Conservation (phyloP, 2,888 invertebrate species). For the Pharmacophagus antenor region DNA sequence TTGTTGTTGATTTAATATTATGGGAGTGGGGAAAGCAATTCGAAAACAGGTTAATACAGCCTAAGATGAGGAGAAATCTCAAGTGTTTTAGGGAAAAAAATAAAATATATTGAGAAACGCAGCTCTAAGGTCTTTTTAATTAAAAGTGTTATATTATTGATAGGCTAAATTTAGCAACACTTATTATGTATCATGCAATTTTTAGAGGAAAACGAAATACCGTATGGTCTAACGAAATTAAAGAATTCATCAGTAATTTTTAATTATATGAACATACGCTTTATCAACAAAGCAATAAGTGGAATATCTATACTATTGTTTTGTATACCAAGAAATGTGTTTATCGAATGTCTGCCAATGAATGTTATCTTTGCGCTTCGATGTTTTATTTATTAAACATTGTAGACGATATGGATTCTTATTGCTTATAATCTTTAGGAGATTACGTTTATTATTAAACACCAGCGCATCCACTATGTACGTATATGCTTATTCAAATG, state of each 20-base stretch:
- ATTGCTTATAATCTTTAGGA: not conserved
- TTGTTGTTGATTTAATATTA: no score
- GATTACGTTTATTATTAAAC: not conserved
- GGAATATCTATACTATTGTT: constrained; percentile 25
- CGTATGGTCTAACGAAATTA: not conserved
- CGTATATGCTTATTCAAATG: no score
- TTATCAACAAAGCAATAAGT: constrained; percentile 8
- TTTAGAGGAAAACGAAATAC: not conserved
- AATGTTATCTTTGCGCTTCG: constrained; percentile 30
- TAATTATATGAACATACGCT: not conserved
- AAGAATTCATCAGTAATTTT: not conserved
- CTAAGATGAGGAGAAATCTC: no score
- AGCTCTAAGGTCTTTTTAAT: not conserved
- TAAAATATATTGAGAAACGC: no score
- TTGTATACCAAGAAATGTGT: constrained; percentile 29
- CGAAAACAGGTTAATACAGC: no score
- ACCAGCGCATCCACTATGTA: no score
- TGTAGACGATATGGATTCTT: constrained; percentile 1
- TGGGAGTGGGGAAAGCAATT: no score
- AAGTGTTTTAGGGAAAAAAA: no score
- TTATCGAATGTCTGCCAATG: constrained; percentile 25
- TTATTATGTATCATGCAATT: not conserved
- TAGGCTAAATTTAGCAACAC: not conserved
- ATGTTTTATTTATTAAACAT: constrained; percentile 29
- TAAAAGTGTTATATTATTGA: not conserved